Base-by-base conservation (phyloP, 2,888 invertebrate genomes). In the Sicus ferrugineus region DNA sequence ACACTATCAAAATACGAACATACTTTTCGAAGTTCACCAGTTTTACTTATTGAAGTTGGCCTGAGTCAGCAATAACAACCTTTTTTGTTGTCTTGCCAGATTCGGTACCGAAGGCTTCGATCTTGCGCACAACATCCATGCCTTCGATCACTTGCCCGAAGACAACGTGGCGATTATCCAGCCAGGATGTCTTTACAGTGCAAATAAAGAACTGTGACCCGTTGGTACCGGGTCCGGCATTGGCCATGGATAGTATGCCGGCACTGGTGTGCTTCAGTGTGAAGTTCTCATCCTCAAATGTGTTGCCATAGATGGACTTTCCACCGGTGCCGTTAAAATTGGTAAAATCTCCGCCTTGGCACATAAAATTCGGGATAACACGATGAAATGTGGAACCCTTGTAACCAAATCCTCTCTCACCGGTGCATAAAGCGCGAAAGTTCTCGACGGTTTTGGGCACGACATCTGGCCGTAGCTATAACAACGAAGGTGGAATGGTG, bases 271-370 rank as follows among this genome's bases (percentile, higher is more conserved):
- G 98, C 88, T 94, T 96, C 86, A 97, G 88, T 74, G 88, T 88
- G 88, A 98, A 98, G 89, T 98, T 98, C 88, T 98, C 98, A 84
- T 98, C 98, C 23, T 89, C 91, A 85, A 98, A 98, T 87, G 96
- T 96, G 80, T 90, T 89, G 38, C 98, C 98, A 78, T 96, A 98
- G 87, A 98, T 98, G 75, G 97, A 97, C 86, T 96, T 96, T 75
- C 97, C 97, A 71, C 95, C 95, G 78, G 94, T 94, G 87, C 96
- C 97, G 84, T 94, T 94, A 91, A 97, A 92, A 85, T 93, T 92
- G 77, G 96, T 96, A 84, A 97, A 97, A 85, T 97, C 96, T 75
- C 97, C 94, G 64, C 95, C 96, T 88, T 97, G 96, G 86, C 95
- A 93, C 97, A 97, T 97, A 89, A 97, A 97, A 86, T 95, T 94